Base-by-base conservation (phyloP, 2,797 vertebrate genomes). In the Tamandua tetradactyla region DNA sequence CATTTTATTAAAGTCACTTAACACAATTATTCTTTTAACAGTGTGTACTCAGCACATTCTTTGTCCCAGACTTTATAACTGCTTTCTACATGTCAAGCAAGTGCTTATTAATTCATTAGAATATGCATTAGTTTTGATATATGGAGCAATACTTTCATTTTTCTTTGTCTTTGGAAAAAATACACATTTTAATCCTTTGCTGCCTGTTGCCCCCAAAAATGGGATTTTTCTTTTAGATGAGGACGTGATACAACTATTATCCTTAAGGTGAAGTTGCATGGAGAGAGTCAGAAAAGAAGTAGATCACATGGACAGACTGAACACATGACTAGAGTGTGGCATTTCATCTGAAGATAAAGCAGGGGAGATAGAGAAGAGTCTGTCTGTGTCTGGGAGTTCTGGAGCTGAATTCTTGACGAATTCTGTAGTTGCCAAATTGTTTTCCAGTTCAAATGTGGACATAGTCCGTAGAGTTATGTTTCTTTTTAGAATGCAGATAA, bases 401-500 rank as follows among this genome's bases (percentile, higher is more conserved):
- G 78, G 25, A 14, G 3, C 78, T 61, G 44, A 68, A 32, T 79
- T 82, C 37, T 69, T 75, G 66, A 42, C 44, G 47, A 69, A 7
- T 14, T 42, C 59, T 23, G 5, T 7, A 35, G 37, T n/a, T 96
- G 49, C 82, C 69, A 85, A 57, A 32, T 71, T 8, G 14, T 71
- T 87, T 59, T 87, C 47, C 22, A 68, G 13, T 57, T 69, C 32
- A 83, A 76, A 74, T 37, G 27, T 30, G 49, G 47, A 69, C n/a
- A 47, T 10, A 22, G 13, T 66, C 27, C 64, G 32, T 62, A 18
- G 40, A 82, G 30, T 52, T 80, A 79, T 3, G 40, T 4, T 18
- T 75, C 15, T 57, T 85, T 95, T 85, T 47, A 69, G 35, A 91
- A 78, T 84, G 30, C 47, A 82, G 74, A 87, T 30, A 57, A 62